Evolutionary conservation across 2,797 vertebrate species (phyloP), one percentile per base, ranked within the genome.

Genomic region (Tauraco hartlaubi): DNA sequence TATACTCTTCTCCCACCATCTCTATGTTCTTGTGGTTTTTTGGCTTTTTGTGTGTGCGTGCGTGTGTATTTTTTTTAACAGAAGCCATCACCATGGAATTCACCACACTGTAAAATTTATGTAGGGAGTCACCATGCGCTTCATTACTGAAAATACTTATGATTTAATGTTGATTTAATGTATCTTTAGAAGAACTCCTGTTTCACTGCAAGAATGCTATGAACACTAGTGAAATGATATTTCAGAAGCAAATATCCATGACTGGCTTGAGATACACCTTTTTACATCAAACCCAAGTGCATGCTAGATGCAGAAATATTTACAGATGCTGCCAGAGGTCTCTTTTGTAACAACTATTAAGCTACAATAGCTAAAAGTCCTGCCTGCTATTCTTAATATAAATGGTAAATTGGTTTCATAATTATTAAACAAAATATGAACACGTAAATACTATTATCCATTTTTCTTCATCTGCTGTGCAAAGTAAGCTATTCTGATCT

Each of bases 261-360:
- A 31, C 49, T 63, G 72, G 14, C 33, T 71, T 49, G 23, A 96
- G 59, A 33, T 39, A 25, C 4, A 62, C 18, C n/a, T 81, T 33
- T 81, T 94, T 73, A 23, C 46, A 85, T 39, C 25, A 56, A 90
- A 62, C 15, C 19, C 72, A 54, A 28, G 19, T 46, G 26, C 21
- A 35, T 41, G 43, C 16, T 78, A 72, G 44, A 82, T 69, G 41
- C 44, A 73, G 83, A 81, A 90, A 72, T 76, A 75, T 83, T 59
- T 88, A 46, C 12, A 83, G 41, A 69, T 69, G 28, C 23, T 95
- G 44, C 51, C 94, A 81, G 55, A 69, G 9, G 25, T 93, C 48
- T 94, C 58, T 84, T 74, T 95, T 92, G 28, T n/a, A 94, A 72
- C 39, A 94, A 75, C 56, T 91, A 35, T 68, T 73, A 90, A 19